Conservation (phyloP, 2,797 vertebrate species). For the Bradypus variegatus region DNA sequence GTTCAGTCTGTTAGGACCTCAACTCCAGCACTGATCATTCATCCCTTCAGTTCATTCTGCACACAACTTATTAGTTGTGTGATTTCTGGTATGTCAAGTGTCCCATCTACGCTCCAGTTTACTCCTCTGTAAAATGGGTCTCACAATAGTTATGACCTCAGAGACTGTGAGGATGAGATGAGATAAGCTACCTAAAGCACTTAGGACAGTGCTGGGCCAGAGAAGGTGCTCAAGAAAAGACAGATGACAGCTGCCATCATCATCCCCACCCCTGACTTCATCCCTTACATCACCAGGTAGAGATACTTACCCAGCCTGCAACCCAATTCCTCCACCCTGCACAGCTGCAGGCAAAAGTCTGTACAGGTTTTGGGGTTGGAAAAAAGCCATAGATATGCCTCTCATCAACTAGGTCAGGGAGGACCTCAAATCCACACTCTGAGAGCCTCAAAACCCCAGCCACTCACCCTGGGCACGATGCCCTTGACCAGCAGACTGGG, state of each 20-base stretch:
- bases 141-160: not conserved
- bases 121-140: not conserved
- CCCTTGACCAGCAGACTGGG: constrained; percentile 89
- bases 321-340: too few species aligned
- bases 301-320: not conserved
- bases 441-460: not conserved
- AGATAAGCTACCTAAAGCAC: rapidly evolving
- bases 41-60: not conserved
- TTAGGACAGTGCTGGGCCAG: rapidly evolving
- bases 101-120: not conserved
- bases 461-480: constrained; percentile 87
- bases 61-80: not conserved
- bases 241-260: not conserved
- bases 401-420: not conserved
- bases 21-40: not conserved
- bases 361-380: rapidly evolving
- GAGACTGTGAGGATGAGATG: not conserved
- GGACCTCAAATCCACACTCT: not conserved
- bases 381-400: not conserved
- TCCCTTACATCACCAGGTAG: not conserved
- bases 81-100: not conserved
- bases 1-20: not conserved
- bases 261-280: not conserved
- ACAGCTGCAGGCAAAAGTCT: not conserved
- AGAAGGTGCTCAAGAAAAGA: rapidly evolving